Base-by-base conservation (phyloP, 2,888 invertebrate species). In the Philereme vetulata region DNA sequence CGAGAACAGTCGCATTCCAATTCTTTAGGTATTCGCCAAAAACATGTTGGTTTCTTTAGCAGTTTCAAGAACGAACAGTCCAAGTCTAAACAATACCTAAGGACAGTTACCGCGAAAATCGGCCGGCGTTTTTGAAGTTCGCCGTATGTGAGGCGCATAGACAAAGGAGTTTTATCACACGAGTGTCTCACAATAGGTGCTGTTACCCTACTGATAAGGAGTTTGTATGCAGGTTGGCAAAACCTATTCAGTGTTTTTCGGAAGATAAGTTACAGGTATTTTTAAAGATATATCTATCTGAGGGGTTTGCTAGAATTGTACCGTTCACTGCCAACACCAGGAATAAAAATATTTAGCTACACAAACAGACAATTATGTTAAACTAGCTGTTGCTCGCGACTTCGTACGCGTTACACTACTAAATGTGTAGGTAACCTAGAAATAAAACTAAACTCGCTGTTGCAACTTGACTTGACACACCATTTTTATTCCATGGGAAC, bases 141-240 rank as follows among this genome's bases (percentile, higher is more conserved):
- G 65, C 72, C 82, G 82, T 81, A 75, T 86, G 86, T 86, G 84
- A 75, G 76, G 80, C 78, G 77, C 50, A 74, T 76, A 72, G 74
- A 76, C 67, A 78, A 74, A 72, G 66, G 56, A 60, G 60, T 21
- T 61, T 61, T 64, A 73, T 65, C 59, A 66, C 64, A 65, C 67
- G 58, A 59, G 60, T 33, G 40, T 36, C 61, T 62, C 60, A 86
- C 81, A 87, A 86, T 77, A 60, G 78, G 66, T 9, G 46, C 56
- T 61, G 57, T 70, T 75, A 74, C 71, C 73, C 69, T 70, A 78
- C 71, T 71, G 85, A 85, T 85, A 85, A 55, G 53, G 52, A 50
- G 57, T 56, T 64, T 44, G 60, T 53, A 40, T 38, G 38, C 5
- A 40, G n/a, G 46, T 57, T 51, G 55, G 60, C 49, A 50, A 66